phyloP scores from a whole-genome alignment of 2,888 invertebrate species.

The Mantis religiosa region DNA sequence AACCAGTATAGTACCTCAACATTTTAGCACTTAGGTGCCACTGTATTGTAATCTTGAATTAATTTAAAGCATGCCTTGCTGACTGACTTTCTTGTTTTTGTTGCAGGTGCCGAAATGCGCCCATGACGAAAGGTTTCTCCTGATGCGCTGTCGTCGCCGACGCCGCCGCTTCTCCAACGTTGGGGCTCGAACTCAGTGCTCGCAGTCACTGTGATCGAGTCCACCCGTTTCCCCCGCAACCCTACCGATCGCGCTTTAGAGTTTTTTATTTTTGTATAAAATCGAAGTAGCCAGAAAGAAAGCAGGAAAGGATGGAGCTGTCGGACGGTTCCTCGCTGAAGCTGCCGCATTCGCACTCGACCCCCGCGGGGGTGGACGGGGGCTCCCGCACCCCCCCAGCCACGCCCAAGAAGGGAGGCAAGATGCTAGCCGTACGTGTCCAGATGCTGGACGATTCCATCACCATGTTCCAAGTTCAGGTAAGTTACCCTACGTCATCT shows the following conservation, averaged over 20 bases:
- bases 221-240: not conserved
- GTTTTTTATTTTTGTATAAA: slow-evolving; percentile 4
- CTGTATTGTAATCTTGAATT: not conserved
- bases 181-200: slow-evolving; percentile 1
- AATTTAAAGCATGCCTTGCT: not conserved
- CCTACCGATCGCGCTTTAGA: not conserved
- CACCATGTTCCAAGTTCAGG: slow-evolving; percentile 91
- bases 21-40: too few relatives aligned
- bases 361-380: slow-evolving; percentile 79
- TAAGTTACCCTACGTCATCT: slow-evolving; percentile 43
- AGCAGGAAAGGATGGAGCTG: not conserved
- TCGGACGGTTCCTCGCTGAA: slow-evolving; percentile 29
- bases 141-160: not conserved
- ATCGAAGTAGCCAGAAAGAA: not conserved
- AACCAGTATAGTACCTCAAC: too few relatives aligned
- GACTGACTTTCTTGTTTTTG: not conserved
- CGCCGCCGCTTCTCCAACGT: not conserved
- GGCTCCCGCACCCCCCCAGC: slow-evolving; percentile 67
- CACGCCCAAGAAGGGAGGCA: slow-evolving; percentile 79
- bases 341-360: slow-evolving; percentile 67
- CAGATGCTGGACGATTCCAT: slow-evolving; percentile 87
- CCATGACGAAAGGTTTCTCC: not conserved
- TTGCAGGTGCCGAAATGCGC: slow-evolving; percentile 9
- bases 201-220: slow-evolving; percentile 4
- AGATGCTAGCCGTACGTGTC: slow-evolving; percentile 82